A percentile compares a stretch with the other conserved stretches of the same genome.
These are phyloP conservation scores for Hydrozoanthus gracilis DNA, from an alignment of 92 coral and sea anemone species.

Conservation along the genomic window DNA sequence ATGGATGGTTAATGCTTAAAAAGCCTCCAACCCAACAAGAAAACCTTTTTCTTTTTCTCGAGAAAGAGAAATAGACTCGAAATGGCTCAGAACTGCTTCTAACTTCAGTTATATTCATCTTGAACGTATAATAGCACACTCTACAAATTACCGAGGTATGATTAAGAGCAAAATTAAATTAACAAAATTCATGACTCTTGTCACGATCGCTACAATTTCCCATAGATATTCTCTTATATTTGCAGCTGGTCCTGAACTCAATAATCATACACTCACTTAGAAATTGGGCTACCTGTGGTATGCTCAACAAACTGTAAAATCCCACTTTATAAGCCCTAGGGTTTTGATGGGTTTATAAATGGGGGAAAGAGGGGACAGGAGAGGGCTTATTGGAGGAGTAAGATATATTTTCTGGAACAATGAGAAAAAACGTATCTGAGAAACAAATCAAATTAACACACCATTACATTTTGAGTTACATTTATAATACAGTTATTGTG, in stretches of 20 bases:
- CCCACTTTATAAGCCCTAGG: too few species aligned
- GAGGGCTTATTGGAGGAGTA: too few species aligned
- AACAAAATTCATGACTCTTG: not conserved
- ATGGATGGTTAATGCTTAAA: too few species aligned
- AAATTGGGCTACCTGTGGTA: not conserved
- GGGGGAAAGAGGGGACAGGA: too few species aligned
- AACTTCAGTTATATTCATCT: not conserved
- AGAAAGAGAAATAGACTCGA: not conserved
- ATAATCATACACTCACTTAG: conserved; percentile 6
- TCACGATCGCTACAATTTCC: conserved; percentile 4
- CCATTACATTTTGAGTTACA: too few species aligned
- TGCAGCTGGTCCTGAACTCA: conserved; percentile 4
- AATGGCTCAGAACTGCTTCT: conserved; percentile 6
- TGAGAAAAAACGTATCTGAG: too few species aligned
- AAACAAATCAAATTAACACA: too few species aligned
- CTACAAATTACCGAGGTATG: not conserved
- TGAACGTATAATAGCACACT: not conserved
- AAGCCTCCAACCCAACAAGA: too few species aligned
- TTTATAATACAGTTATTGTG: too few species aligned
- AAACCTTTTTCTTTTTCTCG: not conserved
- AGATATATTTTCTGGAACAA: too few species aligned
- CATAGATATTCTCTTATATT: conserved; percentile 5
- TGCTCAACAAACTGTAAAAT: not conserved
- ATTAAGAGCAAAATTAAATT: not conserved
- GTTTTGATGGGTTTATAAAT: too few species aligned